Base-by-base conservation (phyloP, 2,113 vertebrate species). In the Laticauda laticaudata region DNA sequence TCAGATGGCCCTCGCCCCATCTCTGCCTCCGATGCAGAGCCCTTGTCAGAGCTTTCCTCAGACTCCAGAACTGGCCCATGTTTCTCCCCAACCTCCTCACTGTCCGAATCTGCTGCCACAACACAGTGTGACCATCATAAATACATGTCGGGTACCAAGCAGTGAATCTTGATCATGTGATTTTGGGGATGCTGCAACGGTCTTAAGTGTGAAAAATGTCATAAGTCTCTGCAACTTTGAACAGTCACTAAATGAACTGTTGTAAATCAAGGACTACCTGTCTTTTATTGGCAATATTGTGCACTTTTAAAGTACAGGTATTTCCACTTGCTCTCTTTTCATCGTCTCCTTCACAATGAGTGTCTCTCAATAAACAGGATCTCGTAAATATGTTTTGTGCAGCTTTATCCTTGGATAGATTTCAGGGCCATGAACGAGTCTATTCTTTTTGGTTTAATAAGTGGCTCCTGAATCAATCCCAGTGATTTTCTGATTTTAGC, bases 391-490 rank as follows among this genome's bases (percentile, higher is more conserved):
- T 29, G 24, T 53, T 34, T 87, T 91, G 11, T 69, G 75, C 89
- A 51, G 15, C 7, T 57, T 29, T 91, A 85, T 51, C 87, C 88
- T 43, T 48, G 88, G 24, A 48, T 92, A 43, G 53, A 89, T 94
- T 95, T 91, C 10, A 7, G 57, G 15, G 43, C 53, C 24, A 34
- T 90, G 94, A 89, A n/a, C 9, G 92, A 92, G 93, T 93, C 56
- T 18, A 1, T 86, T 64, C 90, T 18, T 34, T 96, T 93, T 93
- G 23, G 86, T 86, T 95, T 81, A 92, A 81, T 34, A 93, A 93
- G 94, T 93, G 23, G 92, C 54, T 94, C 54, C 55, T 93, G 93
- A 94, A 95, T 96, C 94, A 94, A 64, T 96, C 94, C 95, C 48
- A 93, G 0, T 55, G 85, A 56, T 48, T 81, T 55, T 91, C 56